Evolutionary conservation across 2,797 vertebrate species (phyloP), one percentile per base, ranked within the genome.

Genomic region (Nannoperca obscura): DNA sequence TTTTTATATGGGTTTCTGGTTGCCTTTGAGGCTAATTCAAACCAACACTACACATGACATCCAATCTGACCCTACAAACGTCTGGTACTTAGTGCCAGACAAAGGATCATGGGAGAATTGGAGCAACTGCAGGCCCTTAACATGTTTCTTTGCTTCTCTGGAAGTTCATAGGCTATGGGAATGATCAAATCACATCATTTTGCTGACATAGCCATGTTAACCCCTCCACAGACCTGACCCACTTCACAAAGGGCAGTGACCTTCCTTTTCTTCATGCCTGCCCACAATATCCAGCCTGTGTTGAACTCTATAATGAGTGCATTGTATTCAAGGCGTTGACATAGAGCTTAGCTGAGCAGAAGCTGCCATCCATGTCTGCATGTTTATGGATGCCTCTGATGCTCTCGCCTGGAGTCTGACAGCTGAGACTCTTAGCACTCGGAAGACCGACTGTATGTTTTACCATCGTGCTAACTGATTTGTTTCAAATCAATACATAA

Each of bases 181-280:
- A 90, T 94, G 73, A 94, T 91, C 87, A 89, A 89, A 89, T 91
- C 86, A 69, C 77, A 88, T 83, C 71, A 71, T 89, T 92, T 86
- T 86, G 81, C 85, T 91, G 88, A 90, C 88, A 90, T 60, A 86
- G 69, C 73, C 55, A 74, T 78, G 71, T 86, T 81, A 78, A 84
- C 73, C 89, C 82, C 74, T 81, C 86, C 62, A 70, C 34, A 71
- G 70, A 65, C 57, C 46, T 90, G 90, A 91, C 89, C 90, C 83
- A 84, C 42, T 92, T 93, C 77, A 89, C 83, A 84, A 87, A 88
- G 62, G 67, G 61, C 84, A 22, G 40, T 3, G 3, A 55, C 66
- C 46, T 88, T 90, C 66, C 36, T 52, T 79, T 75, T 82, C 63
- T 87, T 82, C 69, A 59, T 65, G 67, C 53, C 2, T 7, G 0